These are phyloP conservation scores for Adelphocoris suturalis DNA, from an alignment of 2,888 invertebrate genomes.

Conservation along the genomic window DNA sequence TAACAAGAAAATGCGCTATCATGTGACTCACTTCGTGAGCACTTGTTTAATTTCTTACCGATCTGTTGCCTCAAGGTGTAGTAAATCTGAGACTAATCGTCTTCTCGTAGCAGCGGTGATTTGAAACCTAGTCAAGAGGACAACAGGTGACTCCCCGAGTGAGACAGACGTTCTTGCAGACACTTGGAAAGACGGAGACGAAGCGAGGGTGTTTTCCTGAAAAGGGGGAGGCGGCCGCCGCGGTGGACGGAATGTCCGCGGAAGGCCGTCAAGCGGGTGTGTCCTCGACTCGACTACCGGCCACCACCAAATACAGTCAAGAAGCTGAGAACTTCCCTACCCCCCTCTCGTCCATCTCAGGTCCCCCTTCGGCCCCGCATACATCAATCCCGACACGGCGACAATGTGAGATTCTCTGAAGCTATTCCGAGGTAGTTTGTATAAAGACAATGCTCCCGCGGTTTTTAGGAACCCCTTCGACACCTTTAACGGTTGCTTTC, in stretches of 20 bases:
- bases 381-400: conserved; percentile 24
- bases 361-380: not conserved
- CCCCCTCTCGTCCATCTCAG: not conserved
- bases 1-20: too few species aligned
- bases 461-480: not conserved
- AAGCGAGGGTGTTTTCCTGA: not conserved
- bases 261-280: conserved; percentile 27
- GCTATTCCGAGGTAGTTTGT: conserved; percentile 23
- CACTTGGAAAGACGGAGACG: not conserved
- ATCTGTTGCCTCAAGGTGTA: too few species aligned
- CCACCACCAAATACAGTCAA: conserved; percentile 36
- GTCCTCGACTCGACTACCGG: conserved; percentile 9
- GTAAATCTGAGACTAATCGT: too few species aligned
- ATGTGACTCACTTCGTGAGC: too few species aligned
- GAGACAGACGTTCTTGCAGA: too few species aligned
- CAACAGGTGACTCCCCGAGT: too few species aligned
- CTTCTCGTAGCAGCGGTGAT: too few species aligned
- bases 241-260: not conserved
- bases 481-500: not conserved
- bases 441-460: conserved; percentile 16
- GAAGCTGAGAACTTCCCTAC: not conserved
- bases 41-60: too few species aligned
- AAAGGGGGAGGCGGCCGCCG: not conserved
- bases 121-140: too few species aligned
- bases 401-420: not conserved